Evolutionary conservation across 2,113 vertebrate species (phyloP).

Genomic region (Scopus umbretta): DNA sequence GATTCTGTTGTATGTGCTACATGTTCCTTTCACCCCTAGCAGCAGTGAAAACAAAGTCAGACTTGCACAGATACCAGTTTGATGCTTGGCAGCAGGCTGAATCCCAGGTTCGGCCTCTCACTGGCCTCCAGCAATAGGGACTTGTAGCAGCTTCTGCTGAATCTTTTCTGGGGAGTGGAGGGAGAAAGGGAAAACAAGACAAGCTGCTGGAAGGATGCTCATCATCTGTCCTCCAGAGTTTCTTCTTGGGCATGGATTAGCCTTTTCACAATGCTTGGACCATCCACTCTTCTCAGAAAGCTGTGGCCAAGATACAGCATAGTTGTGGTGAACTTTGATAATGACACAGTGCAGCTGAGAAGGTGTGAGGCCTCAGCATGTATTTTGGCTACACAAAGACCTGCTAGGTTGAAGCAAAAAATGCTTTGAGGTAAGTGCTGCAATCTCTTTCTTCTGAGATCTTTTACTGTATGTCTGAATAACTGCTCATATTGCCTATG

Average conservation of each 20-base stretch:
- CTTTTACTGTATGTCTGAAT: neutral
- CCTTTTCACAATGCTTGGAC: neutral
- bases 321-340: neutral
- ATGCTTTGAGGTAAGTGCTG: neutral
- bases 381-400: neutral
- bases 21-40: neutral
- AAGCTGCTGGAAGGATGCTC: neutral
- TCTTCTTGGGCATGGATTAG: neutral
- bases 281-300: neutral
- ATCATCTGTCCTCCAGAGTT: neutral
- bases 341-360: neutral
- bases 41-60: neutral
- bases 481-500: neutral
- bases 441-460: neutral
- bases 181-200: neutral
- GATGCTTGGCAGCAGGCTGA: neutral
- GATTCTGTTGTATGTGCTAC: neutral
- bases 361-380: neutral
- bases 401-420: neutral
- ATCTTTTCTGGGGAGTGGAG: neutral
- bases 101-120: neutral
- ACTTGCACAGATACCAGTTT: neutral
- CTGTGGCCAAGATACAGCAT: neutral
- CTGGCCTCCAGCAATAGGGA: neutral
- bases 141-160: neutral